phyloP scores from a whole-genome alignment of 2,888 invertebrate species.

The Sminthurides aquaticus region DNA sequence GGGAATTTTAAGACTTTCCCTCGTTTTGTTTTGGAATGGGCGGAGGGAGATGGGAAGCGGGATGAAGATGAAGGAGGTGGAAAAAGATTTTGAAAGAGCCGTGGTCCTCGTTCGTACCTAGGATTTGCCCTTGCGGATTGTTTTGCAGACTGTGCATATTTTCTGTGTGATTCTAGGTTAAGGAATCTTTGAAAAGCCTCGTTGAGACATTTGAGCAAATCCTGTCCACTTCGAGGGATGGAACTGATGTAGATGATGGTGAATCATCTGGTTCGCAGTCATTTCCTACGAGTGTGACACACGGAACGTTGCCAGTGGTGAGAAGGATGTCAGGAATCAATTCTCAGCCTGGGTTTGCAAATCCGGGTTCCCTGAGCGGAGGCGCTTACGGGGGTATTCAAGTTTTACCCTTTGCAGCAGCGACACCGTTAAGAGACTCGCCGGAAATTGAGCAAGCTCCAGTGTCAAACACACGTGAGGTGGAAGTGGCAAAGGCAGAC shows the following conservation, averaged over 20 bases:
- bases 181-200: conserved; percentile 39
- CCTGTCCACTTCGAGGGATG: conserved; percentile 31
- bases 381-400: conserved; percentile 8
- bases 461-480: neutral
- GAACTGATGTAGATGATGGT: neutral
- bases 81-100: too few relatives aligned
- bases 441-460: neutral
- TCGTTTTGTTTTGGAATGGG: too few relatives aligned
- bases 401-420: conserved; percentile 5
- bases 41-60: too few relatives aligned
- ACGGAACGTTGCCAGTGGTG: neutral
- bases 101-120: too few relatives aligned
- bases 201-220: conserved; percentile 42
- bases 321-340: conserved; percentile 1
- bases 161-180: conserved; percentile 29
- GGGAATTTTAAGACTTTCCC: too few relatives aligned
- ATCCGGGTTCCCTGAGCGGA: conserved; percentile 5
- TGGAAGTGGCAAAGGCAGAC: neutral
- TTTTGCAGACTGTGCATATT: too few relatives aligned
- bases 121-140: too few relatives aligned
- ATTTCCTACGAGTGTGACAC: neutral
- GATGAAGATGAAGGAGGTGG: too few relatives aligned
- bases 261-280: neutral
- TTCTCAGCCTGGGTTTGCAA: neutral
- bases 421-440: neutral